A percentile compares a stretch with the other conserved stretches of the same genome.
Conservation (phyloP, 2,888 invertebrate genomes). For the Noctua janthe region DNA sequence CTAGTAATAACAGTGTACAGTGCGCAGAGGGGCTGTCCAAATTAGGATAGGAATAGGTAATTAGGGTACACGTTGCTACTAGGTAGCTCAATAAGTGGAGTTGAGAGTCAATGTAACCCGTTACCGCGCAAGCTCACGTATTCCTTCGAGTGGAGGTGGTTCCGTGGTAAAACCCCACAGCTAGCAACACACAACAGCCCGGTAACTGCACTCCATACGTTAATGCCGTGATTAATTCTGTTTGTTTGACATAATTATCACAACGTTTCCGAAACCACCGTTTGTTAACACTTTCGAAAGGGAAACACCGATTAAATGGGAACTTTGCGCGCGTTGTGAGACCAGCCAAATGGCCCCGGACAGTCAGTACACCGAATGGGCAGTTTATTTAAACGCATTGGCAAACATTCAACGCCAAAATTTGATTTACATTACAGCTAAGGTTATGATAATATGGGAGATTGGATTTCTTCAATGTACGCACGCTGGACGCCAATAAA, state of each 20-base stretch:
- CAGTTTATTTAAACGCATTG: constrained; percentile 75
- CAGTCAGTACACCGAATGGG: constrained; percentile 61
- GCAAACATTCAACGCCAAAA: constrained; percentile 75
- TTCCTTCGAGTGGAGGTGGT: neutral
- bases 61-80: neutral
- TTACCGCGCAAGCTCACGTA: neutral
- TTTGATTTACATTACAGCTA: constrained; percentile 73
- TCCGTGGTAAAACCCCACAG: constrained; percentile 13
- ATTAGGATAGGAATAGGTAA: neutral
- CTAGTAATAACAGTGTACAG: too few species aligned
- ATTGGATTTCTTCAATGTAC: constrained; percentile 55
- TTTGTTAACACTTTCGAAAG: constrained; percentile 62
- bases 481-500: constrained; percentile 46
- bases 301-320: constrained; percentile 58
- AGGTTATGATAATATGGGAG: constrained; percentile 65
- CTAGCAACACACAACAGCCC: constrained; percentile 33
- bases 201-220: constrained; percentile 56
- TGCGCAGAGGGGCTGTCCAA: neutral
- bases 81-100: neutral
- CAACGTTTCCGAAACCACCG: constrained; percentile 48
- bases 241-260: constrained; percentile 67
- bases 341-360: constrained; percentile 61
- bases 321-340: constrained; percentile 59
- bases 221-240: constrained; percentile 61
- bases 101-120: neutral